These are phyloP conservation scores for Chaetophractus vellerosus DNA, from an alignment of 2,797 vertebrate genomes.

Conservation along the genomic window DNA sequence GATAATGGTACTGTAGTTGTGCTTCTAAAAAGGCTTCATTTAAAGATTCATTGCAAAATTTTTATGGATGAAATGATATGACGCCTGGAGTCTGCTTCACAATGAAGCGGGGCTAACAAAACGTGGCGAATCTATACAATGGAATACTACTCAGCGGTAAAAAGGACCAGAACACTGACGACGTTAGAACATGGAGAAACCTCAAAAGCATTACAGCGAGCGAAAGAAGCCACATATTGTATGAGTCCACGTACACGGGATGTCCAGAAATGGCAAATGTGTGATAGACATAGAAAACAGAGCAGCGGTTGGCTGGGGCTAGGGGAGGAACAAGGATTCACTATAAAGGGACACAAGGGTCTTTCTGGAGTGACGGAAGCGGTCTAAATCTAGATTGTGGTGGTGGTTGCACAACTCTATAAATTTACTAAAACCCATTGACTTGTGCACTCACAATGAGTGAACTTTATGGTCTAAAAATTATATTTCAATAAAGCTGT, in stretches of 20 bases:
- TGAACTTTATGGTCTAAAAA: conserved; percentile 34
- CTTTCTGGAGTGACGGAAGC: neutral
- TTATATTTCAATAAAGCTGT: neutral
- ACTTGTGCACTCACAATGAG: neutral
- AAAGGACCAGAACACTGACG: neutral
- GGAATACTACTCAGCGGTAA: neutral
- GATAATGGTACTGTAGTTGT: neutral
- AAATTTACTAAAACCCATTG: neutral
- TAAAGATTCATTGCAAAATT: conserved; percentile 16
- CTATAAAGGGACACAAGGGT: neutral
- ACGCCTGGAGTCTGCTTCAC: neutral
- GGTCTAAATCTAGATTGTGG: neutral
- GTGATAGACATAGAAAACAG: neutral
- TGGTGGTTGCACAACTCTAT: neutral
- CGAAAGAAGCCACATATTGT: neutral
- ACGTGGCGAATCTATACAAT: neutral
- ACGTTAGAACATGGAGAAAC: too few relatives aligned
- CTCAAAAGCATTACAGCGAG: neutral
- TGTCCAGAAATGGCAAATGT: neutral
- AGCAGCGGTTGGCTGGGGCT: neutral
- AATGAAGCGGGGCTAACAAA: neutral
- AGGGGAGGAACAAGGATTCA: neutral
- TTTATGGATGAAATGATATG: neutral
- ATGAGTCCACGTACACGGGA: neutral
- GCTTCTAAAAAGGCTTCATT: neutral